These are phyloP conservation scores for Crepidodera aurea DNA, from an alignment of 2,888 invertebrate genomes.

Conservation along the genomic window DNA sequence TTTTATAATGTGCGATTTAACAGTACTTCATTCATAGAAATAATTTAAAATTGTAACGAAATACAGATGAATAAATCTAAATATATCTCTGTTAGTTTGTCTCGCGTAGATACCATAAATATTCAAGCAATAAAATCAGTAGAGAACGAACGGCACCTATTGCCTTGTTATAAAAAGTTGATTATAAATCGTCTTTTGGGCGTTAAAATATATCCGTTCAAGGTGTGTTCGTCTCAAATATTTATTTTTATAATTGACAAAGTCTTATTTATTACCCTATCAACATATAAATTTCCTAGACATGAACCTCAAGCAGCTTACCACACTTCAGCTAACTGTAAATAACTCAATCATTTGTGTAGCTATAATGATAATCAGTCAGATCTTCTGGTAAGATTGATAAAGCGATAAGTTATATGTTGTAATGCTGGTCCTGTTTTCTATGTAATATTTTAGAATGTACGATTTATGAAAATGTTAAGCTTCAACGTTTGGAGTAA, in stretches of 20 bases:
- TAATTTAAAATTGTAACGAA: too few species aligned
- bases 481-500: too few species aligned
- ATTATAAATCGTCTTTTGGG: slow-evolving; percentile 24
- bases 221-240: slow-evolving; percentile 29
- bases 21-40: too few species aligned
- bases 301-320: slow-evolving; percentile 20
- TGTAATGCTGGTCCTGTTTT: not conserved
- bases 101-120: not conserved
- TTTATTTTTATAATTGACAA: slow-evolving; percentile 33
- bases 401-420: slow-evolving; percentile 9
- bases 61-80: too few species aligned
- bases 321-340: slow-evolving; percentile 26
- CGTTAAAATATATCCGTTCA: slow-evolving; percentile 25
- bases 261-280: slow-evolving; percentile 30
- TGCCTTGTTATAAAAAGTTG: slow-evolving; percentile 21
- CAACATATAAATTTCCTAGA: slow-evolving; percentile 21
- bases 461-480: too few species aligned
- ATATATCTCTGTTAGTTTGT: not conserved
- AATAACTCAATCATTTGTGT: slow-evolving; percentile 24
- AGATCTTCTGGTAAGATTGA: slow-evolving; percentile 21
- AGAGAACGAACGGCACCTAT: slow-evolving; percentile 16
- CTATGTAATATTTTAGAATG: too few species aligned
- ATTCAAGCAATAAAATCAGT: slow-evolving; percentile 17
- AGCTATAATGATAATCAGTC: slow-evolving; percentile 17
- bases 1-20: too few species aligned